phyloP scores from a whole-genome alignment of 1,140 invertebrate genomes.

The Drosophila dunni region DNA sequence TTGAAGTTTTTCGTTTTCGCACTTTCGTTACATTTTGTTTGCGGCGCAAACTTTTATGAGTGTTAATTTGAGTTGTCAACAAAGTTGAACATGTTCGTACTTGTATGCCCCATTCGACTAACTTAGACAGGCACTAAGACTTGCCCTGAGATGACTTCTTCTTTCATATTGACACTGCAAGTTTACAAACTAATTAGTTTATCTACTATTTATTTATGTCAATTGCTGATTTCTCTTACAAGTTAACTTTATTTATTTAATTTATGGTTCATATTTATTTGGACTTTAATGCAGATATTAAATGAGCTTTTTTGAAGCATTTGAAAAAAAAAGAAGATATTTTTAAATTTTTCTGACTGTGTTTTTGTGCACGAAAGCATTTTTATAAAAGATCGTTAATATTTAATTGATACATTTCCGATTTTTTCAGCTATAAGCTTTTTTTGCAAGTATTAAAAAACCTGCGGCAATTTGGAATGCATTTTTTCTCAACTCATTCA shows the following conservation, averaged over 20 bases:
- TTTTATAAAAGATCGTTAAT: no score
- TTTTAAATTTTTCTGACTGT: no score
- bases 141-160: neutral
- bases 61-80: conserved; percentile 81
- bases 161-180: neutral
- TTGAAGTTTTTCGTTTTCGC: conserved; percentile 43
- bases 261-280: neutral
- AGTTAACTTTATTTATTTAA: neutral
- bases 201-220: neutral
- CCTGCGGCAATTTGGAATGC: no score
- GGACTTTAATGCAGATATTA: neutral
- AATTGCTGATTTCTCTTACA: neutral
- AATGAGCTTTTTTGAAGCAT: neutral
- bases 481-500: no score
- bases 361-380: no score
- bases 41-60: conserved; percentile 73
- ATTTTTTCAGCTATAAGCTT: no score
- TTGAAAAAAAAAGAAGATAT: no score
- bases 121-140: neutral
- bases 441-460: no score
- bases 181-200: conserved; percentile 1
- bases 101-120: conserved; percentile 1
- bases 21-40: conserved; percentile 36
- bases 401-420: conserved; percentile 17
- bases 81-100: conserved; percentile 64